phyloP scores from a whole-genome alignment of 2,797 vertebrate genomes.

The Ataeniobius toweri region DNA sequence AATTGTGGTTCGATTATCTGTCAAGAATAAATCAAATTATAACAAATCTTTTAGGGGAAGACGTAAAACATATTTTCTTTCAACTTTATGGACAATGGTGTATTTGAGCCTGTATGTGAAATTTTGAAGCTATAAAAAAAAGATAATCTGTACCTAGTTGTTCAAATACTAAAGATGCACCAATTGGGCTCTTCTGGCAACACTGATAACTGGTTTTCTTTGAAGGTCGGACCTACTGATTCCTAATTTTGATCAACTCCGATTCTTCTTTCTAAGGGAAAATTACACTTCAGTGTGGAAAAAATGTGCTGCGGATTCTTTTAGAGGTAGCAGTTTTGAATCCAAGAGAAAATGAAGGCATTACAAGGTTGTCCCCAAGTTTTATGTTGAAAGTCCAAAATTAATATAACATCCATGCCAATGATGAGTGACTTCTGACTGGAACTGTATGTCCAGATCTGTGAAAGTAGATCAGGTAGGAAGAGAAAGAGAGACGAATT shows the following conservation, averaged over 20 bases:
- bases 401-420: constrained; percentile 25
- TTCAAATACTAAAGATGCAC: background rate
- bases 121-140: no score
- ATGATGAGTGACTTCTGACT: background rate
- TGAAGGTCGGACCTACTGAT: background rate
- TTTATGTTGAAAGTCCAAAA: background rate
- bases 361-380: background rate
- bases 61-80: no score
- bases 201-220: background rate
- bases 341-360: background rate
- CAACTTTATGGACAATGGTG: no score
- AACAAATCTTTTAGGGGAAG: no score
- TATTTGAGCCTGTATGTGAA: no score
- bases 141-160: background rate
- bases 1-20: no score
- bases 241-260: background rate
- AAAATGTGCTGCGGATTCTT: background rate
- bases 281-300: no score
- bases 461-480: constrained; percentile 21
- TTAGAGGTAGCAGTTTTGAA: background rate
- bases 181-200: no score
- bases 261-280: background rate
- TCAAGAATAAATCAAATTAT: no score
- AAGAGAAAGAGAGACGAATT: constrained; percentile 4
- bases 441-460: background rate